Base-by-base conservation (phyloP, 2,113 vertebrate genomes). In the Pipa parva region DNA sequence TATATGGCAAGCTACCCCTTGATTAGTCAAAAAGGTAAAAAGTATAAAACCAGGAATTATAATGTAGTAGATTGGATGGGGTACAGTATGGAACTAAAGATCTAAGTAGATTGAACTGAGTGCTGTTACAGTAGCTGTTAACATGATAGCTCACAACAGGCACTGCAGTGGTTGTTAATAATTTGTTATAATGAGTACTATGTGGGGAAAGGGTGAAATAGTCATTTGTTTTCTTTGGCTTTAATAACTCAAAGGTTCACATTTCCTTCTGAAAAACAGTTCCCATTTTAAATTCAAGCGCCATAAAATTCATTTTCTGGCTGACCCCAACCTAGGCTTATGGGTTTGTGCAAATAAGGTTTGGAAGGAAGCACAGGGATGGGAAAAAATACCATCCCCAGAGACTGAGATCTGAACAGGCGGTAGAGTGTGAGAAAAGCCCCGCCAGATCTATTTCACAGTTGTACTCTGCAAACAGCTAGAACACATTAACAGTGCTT, bases 241-340 rank as follows among this genome's bases (percentile, higher is more conserved):
- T 17, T 3, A 28, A 18, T 59, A 28, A 67, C 33, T 29, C 13
- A 31, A 21, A 29, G 56, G 65, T 69, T 69, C 65, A 69, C 18
- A 33, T 69, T 69, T 69, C 65, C 57, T 51, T 9, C 48, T 60
- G 39, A 39, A 58, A 66, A 57, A 36, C 37, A 69, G 57, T n/a
- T 31, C 50, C 46, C 31, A 18, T 31, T 28, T 60, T 26, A 17
- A 69, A 57, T 69, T 79, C 78, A 83, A 78, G 72, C 78, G 80
- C 84, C 81, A 88, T 88, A 89, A 90, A 90, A 90, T 89, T 88
- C 86, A 78, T 80, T 72, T 84, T 83, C 84, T 87, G 87, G 85
- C 84, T 72, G 15, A 8, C 58, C 67, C 0, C 2, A 25, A 22
- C 72, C 59, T 56, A 74, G 74, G 77, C 77, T 0, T 12, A 10